Base-by-base conservation (phyloP, 1,140 invertebrate species). In the Drepana arcuata region DNA sequence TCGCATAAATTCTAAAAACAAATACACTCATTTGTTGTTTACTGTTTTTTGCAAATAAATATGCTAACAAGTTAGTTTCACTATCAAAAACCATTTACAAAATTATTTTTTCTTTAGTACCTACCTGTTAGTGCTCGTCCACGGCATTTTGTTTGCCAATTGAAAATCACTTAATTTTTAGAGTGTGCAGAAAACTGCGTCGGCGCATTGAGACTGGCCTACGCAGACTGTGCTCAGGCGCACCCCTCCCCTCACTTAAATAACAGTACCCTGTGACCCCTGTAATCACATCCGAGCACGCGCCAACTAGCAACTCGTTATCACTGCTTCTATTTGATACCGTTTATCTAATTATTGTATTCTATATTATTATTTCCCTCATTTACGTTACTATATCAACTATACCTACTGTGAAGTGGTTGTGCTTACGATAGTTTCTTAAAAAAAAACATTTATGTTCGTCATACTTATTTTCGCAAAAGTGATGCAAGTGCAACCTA, bases 111-210 rank as follows among this genome's bases (percentile, higher is more conserved):
- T n/a, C n/a, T n/a, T n/a, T n/a, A n/a, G n/a, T n/a, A n/a, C n/a
- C n/a, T 63, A 82, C 78, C 78, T 82, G 71, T 82, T 82, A 26
- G 63, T 66, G 41, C 74, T 79, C 21, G 78, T 72, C 78, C 78
- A 82, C 52, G 78, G 78, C 78, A 82, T 82, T 56, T 57, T 72
- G 27, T 18, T 38, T 33, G 37, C 7, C 21, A 34, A 48, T 33
- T 48, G n/a, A n/a, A 45, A 41, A 50, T 75, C 66, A 81, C 60
- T 78, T 82, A 52, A 77, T 77, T 73, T 77, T 78, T 27, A 78
- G 50, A n/a, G 68, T 69, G 45, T 77, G 68, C 47, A 78, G 59
- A 55, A 78, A 81, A 59, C 65, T 49, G 26, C 77, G 66, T 42
- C 70, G 53, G 25, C 41, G 46, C 66, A 78, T 74, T 44, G 37